Base-by-base conservation (phyloP, 1,140 invertebrate genomes). In the Zaprionus africanus region DNA sequence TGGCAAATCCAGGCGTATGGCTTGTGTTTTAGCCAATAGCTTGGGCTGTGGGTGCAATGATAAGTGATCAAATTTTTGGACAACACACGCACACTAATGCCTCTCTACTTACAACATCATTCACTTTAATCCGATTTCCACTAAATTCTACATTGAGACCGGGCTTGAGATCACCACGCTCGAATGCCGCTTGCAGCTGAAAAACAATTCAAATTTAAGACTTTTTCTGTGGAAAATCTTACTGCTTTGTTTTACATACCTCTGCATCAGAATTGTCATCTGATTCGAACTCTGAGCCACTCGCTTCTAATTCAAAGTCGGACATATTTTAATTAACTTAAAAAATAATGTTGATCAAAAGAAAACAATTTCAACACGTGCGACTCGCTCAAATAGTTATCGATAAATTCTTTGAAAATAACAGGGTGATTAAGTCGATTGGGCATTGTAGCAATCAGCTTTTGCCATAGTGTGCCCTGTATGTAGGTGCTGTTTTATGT, bases 101-200 rank as follows among this genome's bases (percentile, higher is more conserved):
- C 0, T 36, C 2, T 34, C 1, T n/a, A 58, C 93, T 95, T 78
- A 96, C 94, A 92, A 96, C 95, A 92, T 97, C 97, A 13, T 94
- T 94, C 63, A 93, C 93, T 56, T 92, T 91, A 82, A 94, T 95
- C 31, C 94, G 94, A 51, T 94, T 92, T 76, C 93, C 92, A 76
- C 95, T 94, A 34, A 95, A 93, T 46, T 95, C 94, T 70, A 95
- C 93, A 93, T 98, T 98, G 1, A 98, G 91, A 11, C 97, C 97
- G 0, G 97, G 96, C 92, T 98, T 97, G 0, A 98, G 77, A 62
- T 96, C 93, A 11, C 97, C 97, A 74, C 95, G 94, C 2, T 95
- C 95, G 93, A 98, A 97, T 1, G 97, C 97, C 93, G 96, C 95
- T 95, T 97, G 97, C 56, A 98, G 92, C 96, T 98, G 78, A 75